These are phyloP conservation scores for Monopterus albus DNA, from an alignment of 2,113 vertebrate genomes.

Conservation along the genomic window DNA sequence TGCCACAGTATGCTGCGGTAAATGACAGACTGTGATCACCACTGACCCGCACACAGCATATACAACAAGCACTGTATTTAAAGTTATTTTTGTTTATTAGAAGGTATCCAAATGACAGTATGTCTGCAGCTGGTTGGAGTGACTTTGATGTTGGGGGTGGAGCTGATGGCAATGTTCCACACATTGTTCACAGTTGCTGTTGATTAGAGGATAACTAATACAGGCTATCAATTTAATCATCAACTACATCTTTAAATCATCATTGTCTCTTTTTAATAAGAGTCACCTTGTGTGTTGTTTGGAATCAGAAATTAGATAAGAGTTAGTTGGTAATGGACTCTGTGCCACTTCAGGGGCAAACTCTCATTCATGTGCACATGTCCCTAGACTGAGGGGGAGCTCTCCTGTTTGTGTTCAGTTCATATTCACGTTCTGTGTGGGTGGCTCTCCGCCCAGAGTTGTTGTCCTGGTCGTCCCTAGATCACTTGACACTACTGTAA, in stretches of 20 bases:
- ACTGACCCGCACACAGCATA: not conserved
- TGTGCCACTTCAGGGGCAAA: too few species aligned
- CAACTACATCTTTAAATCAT: not conserved
- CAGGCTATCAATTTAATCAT: not conserved
- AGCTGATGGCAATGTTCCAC: not conserved
- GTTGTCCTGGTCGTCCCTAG: constrained; percentile 19
- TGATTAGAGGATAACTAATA: too few species aligned
- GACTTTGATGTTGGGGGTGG: not conserved
- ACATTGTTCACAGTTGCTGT: too few species aligned
- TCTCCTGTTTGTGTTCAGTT: too few species aligned
- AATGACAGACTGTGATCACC: not conserved
- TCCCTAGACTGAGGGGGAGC: constrained; percentile 1
- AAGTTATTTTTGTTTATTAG: not conserved
- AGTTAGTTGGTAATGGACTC: too few species aligned
- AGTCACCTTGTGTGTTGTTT: too few species aligned
- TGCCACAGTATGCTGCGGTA: too few species aligned
- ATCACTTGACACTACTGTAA: not conserved
- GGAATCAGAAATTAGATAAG: too few species aligned
- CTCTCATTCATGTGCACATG: too few species aligned
- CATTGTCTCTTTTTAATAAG: too few species aligned
- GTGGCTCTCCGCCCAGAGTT: constrained; percentile 28
- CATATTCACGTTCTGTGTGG: constrained; percentile 25
- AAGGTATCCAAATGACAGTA: not conserved
- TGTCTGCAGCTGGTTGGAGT: not conserved
- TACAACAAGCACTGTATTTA: not conserved